Evolutionary conservation across 2,113 vertebrate species (phyloP).

Genomic region (Lota lota): DNA sequence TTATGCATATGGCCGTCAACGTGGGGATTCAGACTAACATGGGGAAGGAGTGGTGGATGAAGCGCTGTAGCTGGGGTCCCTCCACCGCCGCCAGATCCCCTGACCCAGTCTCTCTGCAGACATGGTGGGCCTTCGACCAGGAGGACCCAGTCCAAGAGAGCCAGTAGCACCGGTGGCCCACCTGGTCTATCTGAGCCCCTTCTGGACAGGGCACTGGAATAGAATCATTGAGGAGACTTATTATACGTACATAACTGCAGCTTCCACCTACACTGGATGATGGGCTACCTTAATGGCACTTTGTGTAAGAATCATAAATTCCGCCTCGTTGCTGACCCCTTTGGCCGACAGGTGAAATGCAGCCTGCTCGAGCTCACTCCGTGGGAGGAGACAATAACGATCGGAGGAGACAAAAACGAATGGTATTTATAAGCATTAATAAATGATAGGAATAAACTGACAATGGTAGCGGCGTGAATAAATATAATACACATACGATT

Average conservation of each 20-base stretch:
- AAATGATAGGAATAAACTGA: no score
- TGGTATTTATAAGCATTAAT: no score
- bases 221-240: background rate
- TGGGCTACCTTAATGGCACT: background rate
- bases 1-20: no score
- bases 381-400: no score
- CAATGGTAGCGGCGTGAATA: no score
- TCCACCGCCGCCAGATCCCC: constrained; percentile 61
- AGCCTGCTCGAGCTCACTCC: no score
- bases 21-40: constrained; percentile 43
- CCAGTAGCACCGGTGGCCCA: constrained; percentile 70
- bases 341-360: no score
- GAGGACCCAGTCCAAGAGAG: constrained; percentile 50
- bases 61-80: constrained; percentile 52
- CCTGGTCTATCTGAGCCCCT: constrained; percentile 55
- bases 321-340: no score
- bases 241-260: background rate
- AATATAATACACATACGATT: no score
- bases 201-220: constrained; percentile 62
- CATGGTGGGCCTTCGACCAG: constrained; percentile 53
- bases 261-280: background rate
- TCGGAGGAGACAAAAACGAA: no score
- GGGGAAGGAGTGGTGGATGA: constrained; percentile 62
- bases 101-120: constrained; percentile 45
- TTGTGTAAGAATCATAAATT: background rate